These are phyloP conservation scores for Sinocyclocheilus grahami DNA, from an alignment of 2,113 vertebrate species.

Conservation along the genomic window DNA sequence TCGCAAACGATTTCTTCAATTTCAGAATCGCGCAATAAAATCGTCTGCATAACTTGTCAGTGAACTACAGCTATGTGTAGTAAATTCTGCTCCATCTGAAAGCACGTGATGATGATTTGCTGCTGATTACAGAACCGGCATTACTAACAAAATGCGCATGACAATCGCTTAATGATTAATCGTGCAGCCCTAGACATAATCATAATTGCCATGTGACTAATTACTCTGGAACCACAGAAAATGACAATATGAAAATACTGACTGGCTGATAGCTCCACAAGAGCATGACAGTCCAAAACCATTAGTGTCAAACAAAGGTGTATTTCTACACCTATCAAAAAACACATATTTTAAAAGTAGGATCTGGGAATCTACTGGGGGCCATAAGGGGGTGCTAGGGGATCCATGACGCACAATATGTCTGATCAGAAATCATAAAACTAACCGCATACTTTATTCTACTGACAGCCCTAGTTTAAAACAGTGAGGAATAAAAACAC, in stretches of 20 bases:
- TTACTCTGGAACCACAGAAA: neutral
- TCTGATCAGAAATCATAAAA: neutral
- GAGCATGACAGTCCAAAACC: neutral
- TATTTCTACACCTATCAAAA: neutral
- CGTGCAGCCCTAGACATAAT: too few species aligned
- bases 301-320: neutral
- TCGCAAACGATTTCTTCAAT: too few species aligned
- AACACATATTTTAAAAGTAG: neutral
- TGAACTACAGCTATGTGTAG: too few species aligned
- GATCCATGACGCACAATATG: neutral
- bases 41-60: too few species aligned
- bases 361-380: neutral
- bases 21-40: too few species aligned
- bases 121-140: too few species aligned
- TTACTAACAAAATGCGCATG: too few species aligned
- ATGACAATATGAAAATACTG: neutral
- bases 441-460: neutral
- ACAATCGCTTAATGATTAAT: too few species aligned
- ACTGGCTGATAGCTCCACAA: neutral
- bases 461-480: neutral
- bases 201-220: neutral
- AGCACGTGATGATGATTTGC: too few species aligned
- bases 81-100: too few species aligned
- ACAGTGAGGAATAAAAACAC: neutral
- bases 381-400: neutral